phyloP scores from a whole-genome alignment of 2,113 vertebrate genomes.

The Hippopotamus amphibius region DNA sequence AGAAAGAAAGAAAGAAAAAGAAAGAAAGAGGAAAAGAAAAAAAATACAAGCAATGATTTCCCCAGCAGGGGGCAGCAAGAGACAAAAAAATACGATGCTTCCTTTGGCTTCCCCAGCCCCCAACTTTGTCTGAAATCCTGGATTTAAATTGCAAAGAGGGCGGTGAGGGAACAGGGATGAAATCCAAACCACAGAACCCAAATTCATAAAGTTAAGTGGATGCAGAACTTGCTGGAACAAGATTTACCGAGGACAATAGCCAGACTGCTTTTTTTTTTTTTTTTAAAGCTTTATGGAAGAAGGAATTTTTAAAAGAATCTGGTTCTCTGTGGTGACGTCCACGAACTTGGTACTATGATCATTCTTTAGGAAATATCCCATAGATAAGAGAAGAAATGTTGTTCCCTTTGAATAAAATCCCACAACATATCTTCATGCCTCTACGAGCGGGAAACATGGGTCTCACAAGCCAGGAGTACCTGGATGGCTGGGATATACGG shows the following conservation, averaged over 20 bases:
- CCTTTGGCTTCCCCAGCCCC: neutral
- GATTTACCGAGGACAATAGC: slow-evolving; percentile 25
- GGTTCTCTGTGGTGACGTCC: neutral
- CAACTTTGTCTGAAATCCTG: slow-evolving; percentile 28
- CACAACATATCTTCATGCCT: neutral
- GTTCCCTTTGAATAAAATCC: slow-evolving; percentile 37
- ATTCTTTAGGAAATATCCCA: neutral
- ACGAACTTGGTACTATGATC: neutral
- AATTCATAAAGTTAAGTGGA: slow-evolving; percentile 73
- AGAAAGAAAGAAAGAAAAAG: neutral
- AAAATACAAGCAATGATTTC: neutral
- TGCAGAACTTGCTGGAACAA: slow-evolving; percentile 68
- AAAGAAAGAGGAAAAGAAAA: too few species aligned
- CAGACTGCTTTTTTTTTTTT: neutral
- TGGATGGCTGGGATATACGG: neutral
- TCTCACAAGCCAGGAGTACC: neutral
- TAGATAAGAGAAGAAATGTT: neutral
- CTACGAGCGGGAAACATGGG: neutral
- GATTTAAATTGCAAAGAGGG: neutral
- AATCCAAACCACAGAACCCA: slow-evolving; percentile 66
- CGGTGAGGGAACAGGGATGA: neutral
- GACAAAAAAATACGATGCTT: slow-evolving; percentile 62
- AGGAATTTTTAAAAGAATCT: slow-evolving; percentile 20
- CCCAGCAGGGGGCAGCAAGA: slow-evolving; percentile 88
- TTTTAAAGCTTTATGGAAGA: neutral